phyloP scores from a whole-genome alignment of 2,113 vertebrate species.

The Rhipidura dahli region DNA sequence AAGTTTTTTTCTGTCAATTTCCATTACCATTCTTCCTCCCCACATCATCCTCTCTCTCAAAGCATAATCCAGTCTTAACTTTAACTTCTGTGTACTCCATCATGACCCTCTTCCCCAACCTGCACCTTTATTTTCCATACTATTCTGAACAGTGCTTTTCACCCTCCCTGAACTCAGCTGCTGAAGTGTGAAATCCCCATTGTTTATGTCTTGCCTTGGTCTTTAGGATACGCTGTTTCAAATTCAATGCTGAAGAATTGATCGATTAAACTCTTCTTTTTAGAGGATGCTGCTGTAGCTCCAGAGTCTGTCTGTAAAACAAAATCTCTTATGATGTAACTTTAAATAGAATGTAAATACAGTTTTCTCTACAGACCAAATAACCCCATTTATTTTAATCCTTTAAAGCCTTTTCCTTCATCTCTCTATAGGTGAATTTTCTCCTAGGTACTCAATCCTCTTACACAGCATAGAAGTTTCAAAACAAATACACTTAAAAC shows the following conservation, averaged over 20 bases:
- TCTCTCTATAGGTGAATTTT: not conserved
- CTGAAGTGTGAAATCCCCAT: fast-evolving
- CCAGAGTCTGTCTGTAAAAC: conserved; percentile 76
- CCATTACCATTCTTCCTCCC: not conserved
- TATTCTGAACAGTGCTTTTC: not conserved
- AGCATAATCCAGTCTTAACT: not conserved
- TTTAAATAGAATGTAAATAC: not conserved
- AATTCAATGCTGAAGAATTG: conserved; percentile 98
- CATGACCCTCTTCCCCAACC: not conserved
- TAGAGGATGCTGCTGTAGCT: conserved; percentile 72
- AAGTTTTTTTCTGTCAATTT: not conserved
- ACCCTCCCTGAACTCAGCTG: not conserved
- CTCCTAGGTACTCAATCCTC: not conserved
- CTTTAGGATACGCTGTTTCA: conserved; percentile 95
- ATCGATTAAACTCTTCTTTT: conserved; percentile 97
- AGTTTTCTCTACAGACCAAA: not conserved
- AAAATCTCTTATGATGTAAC: not conserved
- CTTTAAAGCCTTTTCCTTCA: not conserved
- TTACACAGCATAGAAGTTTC: not conserved
- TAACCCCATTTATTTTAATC: not conserved
- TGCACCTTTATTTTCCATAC: not conserved
- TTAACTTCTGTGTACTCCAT: not conserved
- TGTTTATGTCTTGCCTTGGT: not conserved
- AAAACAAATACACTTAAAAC: not conserved
- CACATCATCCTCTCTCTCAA: not conserved